These are phyloP conservation scores for Characodon lateralis DNA, from an alignment of 2,797 vertebrate species.

Conservation along the genomic window DNA sequence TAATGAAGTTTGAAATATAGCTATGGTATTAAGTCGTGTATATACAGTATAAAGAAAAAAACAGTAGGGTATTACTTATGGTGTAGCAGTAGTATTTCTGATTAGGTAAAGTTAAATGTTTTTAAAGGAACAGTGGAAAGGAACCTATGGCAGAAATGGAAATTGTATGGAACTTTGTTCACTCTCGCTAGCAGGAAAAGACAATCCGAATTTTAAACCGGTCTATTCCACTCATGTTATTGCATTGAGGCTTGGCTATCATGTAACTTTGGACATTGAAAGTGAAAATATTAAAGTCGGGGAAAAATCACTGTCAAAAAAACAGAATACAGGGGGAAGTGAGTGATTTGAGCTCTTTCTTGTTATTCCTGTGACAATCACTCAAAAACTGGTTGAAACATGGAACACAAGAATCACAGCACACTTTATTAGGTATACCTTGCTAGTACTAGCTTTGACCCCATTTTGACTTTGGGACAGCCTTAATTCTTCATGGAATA, in stretches of 20 bases:
- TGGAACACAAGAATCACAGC: neutral
- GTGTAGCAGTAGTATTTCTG: conserved; percentile 40
- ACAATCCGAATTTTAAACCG: neutral
- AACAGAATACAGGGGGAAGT: neutral
- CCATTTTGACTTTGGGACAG: neutral
- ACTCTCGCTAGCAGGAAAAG: neutral
- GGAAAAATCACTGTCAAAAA: neutral
- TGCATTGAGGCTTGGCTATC: neutral
- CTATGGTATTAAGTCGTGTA: conserved; percentile 34
- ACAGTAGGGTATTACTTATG: conserved; percentile 39
- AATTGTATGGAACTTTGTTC: neutral
- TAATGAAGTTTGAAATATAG: conserved; percentile 59
- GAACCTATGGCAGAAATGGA: neutral
- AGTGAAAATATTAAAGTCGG: neutral
- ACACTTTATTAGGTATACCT: neutral
- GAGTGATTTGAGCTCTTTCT: neutral
- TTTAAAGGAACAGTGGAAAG: neutral
- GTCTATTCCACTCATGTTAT: conserved; percentile 3
- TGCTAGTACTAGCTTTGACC: neutral
- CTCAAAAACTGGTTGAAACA: neutral
- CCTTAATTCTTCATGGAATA: neutral
- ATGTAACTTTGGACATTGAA: neutral
- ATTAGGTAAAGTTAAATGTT: conserved; percentile 22
- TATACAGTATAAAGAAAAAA: conserved; percentile 3
- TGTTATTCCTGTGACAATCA: neutral